These are phyloP conservation scores for Odiellus spinosus DNA, from an alignment of 2,888 invertebrate genomes.

Conservation along the genomic window DNA sequence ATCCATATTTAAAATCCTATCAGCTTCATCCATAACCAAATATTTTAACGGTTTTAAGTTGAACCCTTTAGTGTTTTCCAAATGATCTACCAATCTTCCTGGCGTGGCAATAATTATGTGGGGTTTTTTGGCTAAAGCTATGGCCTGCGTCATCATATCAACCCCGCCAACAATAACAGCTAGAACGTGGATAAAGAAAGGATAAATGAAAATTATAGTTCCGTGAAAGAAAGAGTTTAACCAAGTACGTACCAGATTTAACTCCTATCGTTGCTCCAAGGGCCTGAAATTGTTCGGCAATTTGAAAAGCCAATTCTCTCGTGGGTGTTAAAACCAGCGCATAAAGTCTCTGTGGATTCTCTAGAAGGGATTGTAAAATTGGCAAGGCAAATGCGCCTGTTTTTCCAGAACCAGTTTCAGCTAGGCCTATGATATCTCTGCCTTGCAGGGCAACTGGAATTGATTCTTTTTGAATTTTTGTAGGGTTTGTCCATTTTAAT, in stretches of 20 bases:
- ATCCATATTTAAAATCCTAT: conserved; percentile 96
- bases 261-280: conserved; percentile 76
- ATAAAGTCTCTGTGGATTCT: conserved; percentile 84
- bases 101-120: conserved; percentile 96
- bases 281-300: conserved; percentile 95
- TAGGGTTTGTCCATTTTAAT: conserved; percentile 84
- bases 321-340: conserved; percentile 89
- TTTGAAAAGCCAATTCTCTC: conserved; percentile 93
- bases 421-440: conserved; percentile 57
- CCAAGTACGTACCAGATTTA: conserved; percentile 44
- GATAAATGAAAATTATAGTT: too few species aligned
- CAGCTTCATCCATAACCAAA: conserved; percentile 97
- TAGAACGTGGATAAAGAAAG: too few species aligned
- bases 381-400: conserved; percentile 96
- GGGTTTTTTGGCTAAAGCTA: conserved; percentile 83
- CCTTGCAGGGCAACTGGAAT: conserved; percentile 79
- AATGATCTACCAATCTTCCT: conserved; percentile 83
- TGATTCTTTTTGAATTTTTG: conserved; percentile 86
- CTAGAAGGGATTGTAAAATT: conserved; percentile 74
- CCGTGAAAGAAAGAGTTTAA: too few species aligned
- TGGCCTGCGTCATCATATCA: conserved; percentile 90
- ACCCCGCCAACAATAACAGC: conserved; percentile 96
- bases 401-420: conserved; percentile 86
- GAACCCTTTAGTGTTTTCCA: conserved; percentile 97
- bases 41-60: conserved; percentile 73